Base-by-base conservation (phyloP, 2,888 invertebrate genomes). In the Troides oblongomaculatus region DNA sequence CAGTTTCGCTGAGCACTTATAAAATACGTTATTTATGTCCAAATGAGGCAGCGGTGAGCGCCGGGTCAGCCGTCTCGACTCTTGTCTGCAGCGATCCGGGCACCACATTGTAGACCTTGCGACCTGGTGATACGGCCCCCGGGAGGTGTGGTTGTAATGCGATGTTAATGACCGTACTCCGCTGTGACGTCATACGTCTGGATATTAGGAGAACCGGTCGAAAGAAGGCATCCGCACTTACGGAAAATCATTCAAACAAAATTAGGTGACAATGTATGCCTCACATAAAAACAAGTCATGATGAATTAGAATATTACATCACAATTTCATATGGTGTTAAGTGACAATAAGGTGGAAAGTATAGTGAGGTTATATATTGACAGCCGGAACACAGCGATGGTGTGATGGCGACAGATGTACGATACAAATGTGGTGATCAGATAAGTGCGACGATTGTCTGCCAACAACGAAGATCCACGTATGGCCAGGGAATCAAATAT, bases 101-200 rank as follows among this genome's bases (percentile, higher is more conserved):
- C 23, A 14, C 23, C 30, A 59, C 53, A 60, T 30, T 64, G 56
- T 39, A 53, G 53, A 53, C 59, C 58, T 64, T 59, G 30, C 36
- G 6, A n/a, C 10, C 10, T 56, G n/a, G 56, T 56, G 21, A 56
- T 56, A 56, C 3, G 21, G 56, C 21, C 21, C 5, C 4, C n/a
- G 21, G 56, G 56, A 10, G 21, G 2, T 46, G 46, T 21, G 56
- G 1, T 56, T 10, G 10, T 56, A 21, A 43, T 53, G 56, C 53
- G 60, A 64, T 61, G 64, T 61, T 69, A 64, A 64, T 56, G 64
- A 69, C 69, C 64, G 64, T 69, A 65, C 56, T 25, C 18, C 6
- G 25, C n/a, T 17, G 56, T 68, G 60, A 68, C 64, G 60, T 68
- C 60, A 68, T 3, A 10, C 7, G 30, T 63, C 50, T 50, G 59